Conservation (phyloP, 2,113 vertebrate species). For the Myanophis thanlyinensis region DNA sequence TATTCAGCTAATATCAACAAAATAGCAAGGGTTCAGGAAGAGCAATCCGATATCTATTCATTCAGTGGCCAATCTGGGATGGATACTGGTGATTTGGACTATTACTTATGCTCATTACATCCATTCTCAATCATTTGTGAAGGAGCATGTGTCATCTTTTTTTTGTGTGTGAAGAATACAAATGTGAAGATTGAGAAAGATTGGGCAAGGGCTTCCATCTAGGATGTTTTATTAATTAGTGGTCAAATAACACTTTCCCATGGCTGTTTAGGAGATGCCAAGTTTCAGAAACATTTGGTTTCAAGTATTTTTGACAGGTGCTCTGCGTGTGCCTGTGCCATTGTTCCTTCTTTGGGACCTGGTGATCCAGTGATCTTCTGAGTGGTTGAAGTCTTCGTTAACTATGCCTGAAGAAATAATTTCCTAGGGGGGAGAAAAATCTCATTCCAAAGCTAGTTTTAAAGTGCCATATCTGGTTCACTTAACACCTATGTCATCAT, state of each 20-base stretch:
- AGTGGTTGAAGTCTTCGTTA: background rate
- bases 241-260: background rate
- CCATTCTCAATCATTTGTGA: background rate
- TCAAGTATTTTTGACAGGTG: background rate
- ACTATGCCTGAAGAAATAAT: background rate
- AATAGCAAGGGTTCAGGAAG: background rate
- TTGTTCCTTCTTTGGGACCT: background rate
- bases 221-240: background rate
- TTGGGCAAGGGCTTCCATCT: background rate
- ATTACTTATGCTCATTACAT: background rate
- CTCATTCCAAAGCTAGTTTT: background rate
- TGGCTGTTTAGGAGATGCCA: background rate
- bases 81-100: background rate
- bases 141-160: background rate
- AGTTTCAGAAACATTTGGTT: background rate
- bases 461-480: background rate
- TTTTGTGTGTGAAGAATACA: background rate
- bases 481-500: background rate
- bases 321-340: background rate
- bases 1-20: background rate
- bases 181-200: background rate
- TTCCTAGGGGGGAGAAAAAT: background rate
- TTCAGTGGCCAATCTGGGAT: background rate
- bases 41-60: background rate
- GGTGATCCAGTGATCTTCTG: background rate